Conservation (phyloP, 2,797 vertebrate species). For the Eospalax fontanierii region DNA sequence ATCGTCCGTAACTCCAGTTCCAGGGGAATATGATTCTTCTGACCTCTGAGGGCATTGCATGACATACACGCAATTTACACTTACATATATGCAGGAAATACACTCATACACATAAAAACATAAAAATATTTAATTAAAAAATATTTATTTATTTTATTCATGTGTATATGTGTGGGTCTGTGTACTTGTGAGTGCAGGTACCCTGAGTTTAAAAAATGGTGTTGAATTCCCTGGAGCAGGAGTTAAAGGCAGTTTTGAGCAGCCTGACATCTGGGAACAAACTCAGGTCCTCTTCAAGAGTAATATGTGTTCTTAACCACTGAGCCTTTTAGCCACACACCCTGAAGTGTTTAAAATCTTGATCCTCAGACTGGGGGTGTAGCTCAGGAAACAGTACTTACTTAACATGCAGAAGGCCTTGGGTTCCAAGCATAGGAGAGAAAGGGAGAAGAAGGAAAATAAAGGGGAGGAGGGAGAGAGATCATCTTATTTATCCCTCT, state of each 20-base stretch:
- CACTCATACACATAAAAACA: too few relatives aligned
- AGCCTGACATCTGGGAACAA: background rate
- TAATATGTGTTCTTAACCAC: background rate
- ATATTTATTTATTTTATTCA: background rate
- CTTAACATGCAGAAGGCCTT: background rate
- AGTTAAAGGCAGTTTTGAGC: background rate
- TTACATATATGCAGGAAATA: too few relatives aligned
- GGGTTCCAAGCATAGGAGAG: background rate
- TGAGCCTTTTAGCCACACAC: background rate
- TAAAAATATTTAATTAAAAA: background rate
- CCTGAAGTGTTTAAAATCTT: background rate
- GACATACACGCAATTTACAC: too few relatives aligned
- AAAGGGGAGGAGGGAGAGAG: background rate
- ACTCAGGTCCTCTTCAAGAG: background rate
- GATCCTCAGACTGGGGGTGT: background rate
- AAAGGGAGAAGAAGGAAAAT: background rate
- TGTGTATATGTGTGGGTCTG: background rate
- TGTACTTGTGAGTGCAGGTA: background rate
- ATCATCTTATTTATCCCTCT: background rate
- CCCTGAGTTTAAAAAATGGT: background rate
- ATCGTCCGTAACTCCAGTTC: too few relatives aligned
- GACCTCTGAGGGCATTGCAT: too few relatives aligned
- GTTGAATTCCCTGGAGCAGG: background rate
- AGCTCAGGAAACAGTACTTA: background rate
- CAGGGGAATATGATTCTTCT: too few relatives aligned